These are phyloP conservation scores for Trichopoda pennipes DNA, from an alignment of 2,888 invertebrate species.

Conservation along the genomic window DNA sequence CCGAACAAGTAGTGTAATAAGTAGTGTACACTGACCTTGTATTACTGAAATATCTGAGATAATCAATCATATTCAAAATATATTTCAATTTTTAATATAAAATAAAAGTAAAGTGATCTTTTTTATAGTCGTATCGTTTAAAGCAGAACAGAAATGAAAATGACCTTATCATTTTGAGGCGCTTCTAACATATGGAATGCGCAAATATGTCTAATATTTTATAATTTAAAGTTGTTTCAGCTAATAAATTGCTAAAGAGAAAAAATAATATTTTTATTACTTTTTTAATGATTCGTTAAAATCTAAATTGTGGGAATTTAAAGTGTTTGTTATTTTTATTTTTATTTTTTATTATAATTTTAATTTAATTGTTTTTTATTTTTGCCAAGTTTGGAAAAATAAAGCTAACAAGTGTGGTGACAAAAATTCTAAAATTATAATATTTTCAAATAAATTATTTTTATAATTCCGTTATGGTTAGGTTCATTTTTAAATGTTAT, in stretches of 20 bases:
- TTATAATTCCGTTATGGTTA: no score
- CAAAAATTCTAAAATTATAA: no score
- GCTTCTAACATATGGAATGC: neutral
- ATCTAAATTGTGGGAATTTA: constrained; percentile 56
- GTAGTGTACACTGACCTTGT: no score
- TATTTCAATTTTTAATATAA: no score
- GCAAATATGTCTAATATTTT: constrained; percentile 15
- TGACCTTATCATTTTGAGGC: neutral
- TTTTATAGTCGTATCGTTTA: no score
- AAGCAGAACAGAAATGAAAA: neutral
- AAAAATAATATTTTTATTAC: constrained; percentile 18
- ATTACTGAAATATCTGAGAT: no score
- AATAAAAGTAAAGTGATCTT: no score
- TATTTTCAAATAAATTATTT: neutral
- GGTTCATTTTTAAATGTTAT: no score
- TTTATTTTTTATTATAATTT: no score
- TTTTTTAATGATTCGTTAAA: constrained; percentile 40
- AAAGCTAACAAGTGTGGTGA: neutral
- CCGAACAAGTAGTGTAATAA: no score
- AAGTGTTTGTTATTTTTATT: constrained; percentile 13
- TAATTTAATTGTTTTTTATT: neutral
- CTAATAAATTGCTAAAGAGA: neutral
- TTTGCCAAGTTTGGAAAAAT: constrained; percentile 22
- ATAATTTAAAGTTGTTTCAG: neutral
- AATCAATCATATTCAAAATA: no score